Conservation (phyloP, 2,113 vertebrate species). For the Sigmodon hispidus region DNA sequence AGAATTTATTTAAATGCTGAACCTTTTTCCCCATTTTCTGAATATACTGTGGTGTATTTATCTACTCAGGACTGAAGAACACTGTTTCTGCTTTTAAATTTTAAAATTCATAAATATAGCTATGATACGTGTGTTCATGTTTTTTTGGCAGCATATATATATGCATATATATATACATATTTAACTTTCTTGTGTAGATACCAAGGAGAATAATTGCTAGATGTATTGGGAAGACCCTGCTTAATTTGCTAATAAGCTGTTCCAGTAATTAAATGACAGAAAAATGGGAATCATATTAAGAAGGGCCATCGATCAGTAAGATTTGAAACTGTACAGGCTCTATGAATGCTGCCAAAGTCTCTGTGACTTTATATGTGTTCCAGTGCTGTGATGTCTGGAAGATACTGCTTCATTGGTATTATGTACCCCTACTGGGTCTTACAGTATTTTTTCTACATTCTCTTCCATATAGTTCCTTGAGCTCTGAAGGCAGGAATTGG, state of each 20-base stretch:
- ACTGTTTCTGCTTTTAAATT: not conserved
- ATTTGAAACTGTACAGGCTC: not conserved
- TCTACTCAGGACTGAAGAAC: not conserved
- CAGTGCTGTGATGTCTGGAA: not conserved
- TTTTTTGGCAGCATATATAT: not conserved
- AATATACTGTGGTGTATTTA: not conserved
- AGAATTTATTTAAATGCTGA: not conserved
- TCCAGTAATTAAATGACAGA: not conserved
- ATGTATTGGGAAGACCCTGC: not conserved
- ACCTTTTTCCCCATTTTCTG: not conserved
- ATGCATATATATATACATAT: no score
- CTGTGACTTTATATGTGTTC: not conserved
- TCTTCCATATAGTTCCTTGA: not conserved
- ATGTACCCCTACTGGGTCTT: not conserved
- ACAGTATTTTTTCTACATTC: not conserved
- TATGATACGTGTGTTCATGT: not conserved
- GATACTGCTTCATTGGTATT: not conserved
- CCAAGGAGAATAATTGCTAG: not conserved
- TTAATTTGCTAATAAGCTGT: not conserved
- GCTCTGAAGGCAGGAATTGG: not conserved
- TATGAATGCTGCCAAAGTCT: not conserved
- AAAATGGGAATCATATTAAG: not conserved
- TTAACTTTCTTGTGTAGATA: not conserved
- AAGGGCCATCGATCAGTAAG: not conserved
- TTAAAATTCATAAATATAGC: not conserved